phyloP scores from a whole-genome alignment of 2,797 vertebrate genomes.

The Aselliscus stoliczkanus region DNA sequence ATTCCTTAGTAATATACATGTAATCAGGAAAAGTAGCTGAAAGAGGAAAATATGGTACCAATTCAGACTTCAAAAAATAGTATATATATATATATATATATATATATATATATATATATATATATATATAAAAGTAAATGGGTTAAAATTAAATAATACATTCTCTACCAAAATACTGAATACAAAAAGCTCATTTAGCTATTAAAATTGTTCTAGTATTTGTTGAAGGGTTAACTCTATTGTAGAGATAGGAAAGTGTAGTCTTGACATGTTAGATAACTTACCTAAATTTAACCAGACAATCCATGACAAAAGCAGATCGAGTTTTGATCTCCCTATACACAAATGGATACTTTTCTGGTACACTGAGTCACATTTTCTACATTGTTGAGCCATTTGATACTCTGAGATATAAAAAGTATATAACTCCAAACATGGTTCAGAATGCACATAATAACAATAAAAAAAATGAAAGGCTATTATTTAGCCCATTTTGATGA shows the following conservation, averaged over 20 bases:
- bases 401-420: neutral
- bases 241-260: neutral
- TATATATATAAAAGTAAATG: neutral
- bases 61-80: neutral
- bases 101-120: neutral
- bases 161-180: neutral
- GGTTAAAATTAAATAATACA: neutral
- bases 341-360: neutral
- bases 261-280: neutral
- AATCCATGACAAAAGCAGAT: neutral
- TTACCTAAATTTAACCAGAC: constrained; percentile 3
- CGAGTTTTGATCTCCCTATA: neutral
- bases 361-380: neutral
- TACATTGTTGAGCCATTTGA: neutral
- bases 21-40: neutral
- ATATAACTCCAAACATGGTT: neutral
- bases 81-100: neutral
- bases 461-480: neutral
- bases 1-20: neutral
- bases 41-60: neutral
- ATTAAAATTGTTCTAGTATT: neutral
- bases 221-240: neutral
- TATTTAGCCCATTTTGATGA: neutral
- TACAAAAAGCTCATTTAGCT: neutral
- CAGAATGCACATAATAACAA: neutral